phyloP scores from a whole-genome alignment of 2,113 vertebrate genomes.

The Phainopepla nitens region DNA sequence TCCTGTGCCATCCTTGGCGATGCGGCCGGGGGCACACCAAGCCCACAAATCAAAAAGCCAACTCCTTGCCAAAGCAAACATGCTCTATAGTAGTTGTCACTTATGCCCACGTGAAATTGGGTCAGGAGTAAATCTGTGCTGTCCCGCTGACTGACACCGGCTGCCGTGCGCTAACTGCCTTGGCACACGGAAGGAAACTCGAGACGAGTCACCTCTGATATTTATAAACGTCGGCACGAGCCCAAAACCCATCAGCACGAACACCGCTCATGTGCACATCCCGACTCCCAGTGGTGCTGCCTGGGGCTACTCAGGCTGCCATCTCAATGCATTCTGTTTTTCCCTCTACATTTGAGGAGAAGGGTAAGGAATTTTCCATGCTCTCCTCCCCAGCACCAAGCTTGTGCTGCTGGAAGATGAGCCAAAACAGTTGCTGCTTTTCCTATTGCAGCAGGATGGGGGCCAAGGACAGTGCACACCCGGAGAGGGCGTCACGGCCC shows the following conservation, averaged over 20 bases:
- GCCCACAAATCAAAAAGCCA: neutral
- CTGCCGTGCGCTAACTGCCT: conserved; percentile 1
- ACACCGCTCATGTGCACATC: neutral
- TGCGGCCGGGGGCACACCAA: fast-evolving
- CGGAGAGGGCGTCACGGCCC: neutral
- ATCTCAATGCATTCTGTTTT: neutral
- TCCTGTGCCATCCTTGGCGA: fast-evolving
- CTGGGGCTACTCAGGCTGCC: neutral
- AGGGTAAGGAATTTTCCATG: conserved; percentile 4
- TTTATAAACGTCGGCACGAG: conserved; percentile 56
- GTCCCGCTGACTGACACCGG: neutral
- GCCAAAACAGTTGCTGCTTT: conserved; percentile 46
- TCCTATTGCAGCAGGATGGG: neutral
- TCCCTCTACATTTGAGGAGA: neutral
- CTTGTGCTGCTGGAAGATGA: neutral
- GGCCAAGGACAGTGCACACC: neutral
- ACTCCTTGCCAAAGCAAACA: neutral
- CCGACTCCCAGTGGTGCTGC: neutral
- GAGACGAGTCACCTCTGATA: conserved; percentile 73
- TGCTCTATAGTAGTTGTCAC: neutral
- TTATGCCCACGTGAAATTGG: neutral
- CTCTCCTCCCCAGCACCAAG: neutral
- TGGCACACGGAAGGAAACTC: conserved; percentile 55
- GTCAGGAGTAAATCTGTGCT: conserved; percentile 33
- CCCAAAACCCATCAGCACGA: neutral